Base-by-base conservation (phyloP, 2,888 invertebrate genomes). In the Coecobrya sp. region DNA sequence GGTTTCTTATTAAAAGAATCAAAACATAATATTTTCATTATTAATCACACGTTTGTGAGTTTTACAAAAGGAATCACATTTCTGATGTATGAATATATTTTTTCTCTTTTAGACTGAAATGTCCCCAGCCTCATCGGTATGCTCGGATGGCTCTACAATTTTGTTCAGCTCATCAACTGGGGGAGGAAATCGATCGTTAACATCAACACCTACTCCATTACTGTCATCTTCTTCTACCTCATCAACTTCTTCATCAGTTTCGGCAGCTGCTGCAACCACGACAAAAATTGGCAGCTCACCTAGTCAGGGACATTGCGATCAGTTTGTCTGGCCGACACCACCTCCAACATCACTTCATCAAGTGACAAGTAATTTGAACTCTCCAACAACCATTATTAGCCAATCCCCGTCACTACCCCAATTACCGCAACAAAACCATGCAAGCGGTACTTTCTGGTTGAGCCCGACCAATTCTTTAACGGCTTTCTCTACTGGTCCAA, bases 71-170 rank as follows among this genome's bases (percentile, higher is more conserved):
- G 49, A 49, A 49, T 1, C 1, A 13, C 1, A 7, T 49, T 49
- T 49, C 49, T 49, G 10, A 49, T 1, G 10, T 49, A 16, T 49
- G 2, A 36, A 36, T 68, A 25, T 82, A 22, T 82, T 86, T 81
- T 91, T 19, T 76, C 52, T 89, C 0, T n/a, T n/a, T n/a, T 70
- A 95, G 95, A 94, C 94, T 79, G 95, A 94, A 65, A 94, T 95
- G 94, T 95, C 95, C 70, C 95, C 95, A 86, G 94, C 94, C 27
- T 95, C 95, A 7, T 95, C 95, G 19, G 93, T 95, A 0, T 94
- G 94, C n/a, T 95, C 95, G 30, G 95, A 95, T 84, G 84, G 92
- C 76, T 90, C 92, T 22, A 88, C 85, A 27, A 82, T 89, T 19
- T 30, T 92, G 11, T 91, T 93, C 79, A 91, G 91, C 86, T 93